phyloP scores from a whole-genome alignment of 1,140 invertebrate genomes.

The Hirudo medicinalis region DNA sequence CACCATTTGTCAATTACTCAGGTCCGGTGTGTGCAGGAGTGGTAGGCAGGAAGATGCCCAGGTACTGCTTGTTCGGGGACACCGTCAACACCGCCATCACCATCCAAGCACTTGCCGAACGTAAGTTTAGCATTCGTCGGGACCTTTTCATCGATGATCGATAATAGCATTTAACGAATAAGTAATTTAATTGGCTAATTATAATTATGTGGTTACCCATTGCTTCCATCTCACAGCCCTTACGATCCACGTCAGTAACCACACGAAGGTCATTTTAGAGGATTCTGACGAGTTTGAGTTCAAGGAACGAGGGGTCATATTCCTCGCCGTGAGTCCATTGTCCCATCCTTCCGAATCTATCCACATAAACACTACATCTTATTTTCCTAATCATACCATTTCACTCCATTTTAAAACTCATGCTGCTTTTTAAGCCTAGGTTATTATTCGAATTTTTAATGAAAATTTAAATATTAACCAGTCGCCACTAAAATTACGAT shows the following conservation, averaged over 20 bases:
- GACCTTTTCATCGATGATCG: no score
- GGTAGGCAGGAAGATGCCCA: conserved; percentile 5
- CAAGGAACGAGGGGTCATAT: neutral
- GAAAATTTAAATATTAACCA: no score
- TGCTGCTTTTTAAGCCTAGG: no score
- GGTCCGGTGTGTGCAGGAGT: conserved; percentile 1
- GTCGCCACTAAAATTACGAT: no score
- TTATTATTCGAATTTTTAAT: no score
- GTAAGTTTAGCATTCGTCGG: neutral
- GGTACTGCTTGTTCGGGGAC: conserved; percentile 6
- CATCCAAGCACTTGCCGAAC: neutral
- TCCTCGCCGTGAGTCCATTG: neutral
- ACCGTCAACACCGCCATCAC: conserved; percentile 3
- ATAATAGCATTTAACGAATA: no score
- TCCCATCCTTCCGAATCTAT: neutral
- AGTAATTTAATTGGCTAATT: no score
- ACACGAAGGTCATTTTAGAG: conserved; percentile 1
- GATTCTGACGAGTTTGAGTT: neutral
- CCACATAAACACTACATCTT: no score
- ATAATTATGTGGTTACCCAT: no score
- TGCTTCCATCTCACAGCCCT: neutral
- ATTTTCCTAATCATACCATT: no score
- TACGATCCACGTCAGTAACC: neutral
- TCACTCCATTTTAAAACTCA: no score
- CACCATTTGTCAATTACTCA: neutral